Percentiles rank a stretch among this genome's conserved stretches.
These are phyloP conservation scores for Camponotus pennsylvanicus DNA, from an alignment of 1,140 invertebrate species.

Conservation along the genomic window DNA sequence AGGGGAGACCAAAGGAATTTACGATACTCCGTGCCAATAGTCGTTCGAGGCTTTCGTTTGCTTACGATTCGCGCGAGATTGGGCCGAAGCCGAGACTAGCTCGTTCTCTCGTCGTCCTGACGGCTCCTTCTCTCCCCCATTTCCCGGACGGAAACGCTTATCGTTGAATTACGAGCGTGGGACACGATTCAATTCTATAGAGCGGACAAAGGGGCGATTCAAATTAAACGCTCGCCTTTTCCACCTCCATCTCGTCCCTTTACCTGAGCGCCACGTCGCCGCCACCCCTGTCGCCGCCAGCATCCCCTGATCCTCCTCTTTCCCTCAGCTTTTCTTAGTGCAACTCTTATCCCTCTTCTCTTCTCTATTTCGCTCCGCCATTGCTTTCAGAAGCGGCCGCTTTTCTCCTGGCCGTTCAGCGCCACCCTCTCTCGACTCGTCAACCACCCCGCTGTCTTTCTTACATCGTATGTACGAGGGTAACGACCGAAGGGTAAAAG, in stretches of 20 bases:
- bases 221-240: conserved; percentile 78
- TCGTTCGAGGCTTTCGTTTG: conserved; percentile 60
- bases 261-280: conserved; percentile 39
- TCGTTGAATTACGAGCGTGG: conserved; percentile 69
- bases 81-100: conserved; percentile 31
- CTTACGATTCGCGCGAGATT: conserved; percentile 71
- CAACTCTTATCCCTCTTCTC: conserved; percentile 59
- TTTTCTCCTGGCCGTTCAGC: conserved; percentile 27
- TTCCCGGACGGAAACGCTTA: conserved; percentile 62
- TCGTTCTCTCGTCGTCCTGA: conserved; percentile 41
- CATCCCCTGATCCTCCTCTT: neutral
- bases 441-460: conserved; percentile 12
- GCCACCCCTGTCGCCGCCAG: neutral
- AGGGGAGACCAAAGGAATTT: conserved; percentile 43
- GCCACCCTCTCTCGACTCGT: neutral
- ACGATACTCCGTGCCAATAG: conserved; percentile 66
- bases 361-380: conserved; percentile 20
- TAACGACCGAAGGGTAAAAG: conserved; percentile 8
- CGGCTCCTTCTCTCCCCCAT: neutral
- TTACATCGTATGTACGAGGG: conserved; percentile 15
- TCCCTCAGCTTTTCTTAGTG: conserved; percentile 3
- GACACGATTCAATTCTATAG: conserved; percentile 72
- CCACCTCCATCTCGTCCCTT: conserved; percentile 52
- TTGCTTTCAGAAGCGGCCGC: conserved; percentile 55
- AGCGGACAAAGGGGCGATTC: conserved; percentile 76